Evolutionary conservation across 2,113 vertebrate species (phyloP).

Genomic region (Brachyhypopomus gauderio): DNA sequence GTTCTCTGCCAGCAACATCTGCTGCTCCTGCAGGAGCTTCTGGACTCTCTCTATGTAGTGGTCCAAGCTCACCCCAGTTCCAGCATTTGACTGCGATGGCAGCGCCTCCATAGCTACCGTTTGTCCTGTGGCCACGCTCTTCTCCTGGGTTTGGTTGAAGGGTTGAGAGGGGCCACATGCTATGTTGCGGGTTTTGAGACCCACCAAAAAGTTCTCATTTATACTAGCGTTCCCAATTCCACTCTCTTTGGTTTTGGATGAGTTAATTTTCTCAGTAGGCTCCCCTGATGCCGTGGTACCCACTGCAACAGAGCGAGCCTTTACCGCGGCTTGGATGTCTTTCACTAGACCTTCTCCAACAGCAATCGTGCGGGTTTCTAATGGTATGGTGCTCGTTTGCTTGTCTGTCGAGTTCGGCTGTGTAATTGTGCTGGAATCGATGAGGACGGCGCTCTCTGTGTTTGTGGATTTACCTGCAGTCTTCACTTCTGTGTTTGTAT

Average conservation of each 20-base stretch:
- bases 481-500: conserved; percentile 76
- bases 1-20: conserved; percentile 91
- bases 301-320: conserved; percentile 83
- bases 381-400: conserved; percentile 78
- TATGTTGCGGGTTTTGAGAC: conserved; percentile 90
- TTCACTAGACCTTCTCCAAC: conserved; percentile 90
- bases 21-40: conserved; percentile 92
- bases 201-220: conserved; percentile 90
- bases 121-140: conserved; percentile 74
- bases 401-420: conserved; percentile 74
- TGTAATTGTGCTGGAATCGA: conserved; percentile 80
- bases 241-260: conserved; percentile 86
- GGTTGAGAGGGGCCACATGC: conserved; percentile 84
- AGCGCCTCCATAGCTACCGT: conserved; percentile 45
- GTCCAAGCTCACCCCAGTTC: conserved; percentile 77
- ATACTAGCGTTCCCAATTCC: conserved; percentile 83
- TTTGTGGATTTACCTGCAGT: conserved; percentile 76
- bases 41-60: conserved; percentile 94
- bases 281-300: conserved; percentile 78
- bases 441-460: conserved; percentile 66
- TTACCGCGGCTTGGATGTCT: conserved; percentile 74
- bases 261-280: conserved; percentile 65
- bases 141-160: conserved; percentile 51
- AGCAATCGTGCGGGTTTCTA: conserved; percentile 80
- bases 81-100: conserved; percentile 52